Base-by-base conservation (phyloP, 2,888 invertebrate species). In the Laothoe populi region DNA sequence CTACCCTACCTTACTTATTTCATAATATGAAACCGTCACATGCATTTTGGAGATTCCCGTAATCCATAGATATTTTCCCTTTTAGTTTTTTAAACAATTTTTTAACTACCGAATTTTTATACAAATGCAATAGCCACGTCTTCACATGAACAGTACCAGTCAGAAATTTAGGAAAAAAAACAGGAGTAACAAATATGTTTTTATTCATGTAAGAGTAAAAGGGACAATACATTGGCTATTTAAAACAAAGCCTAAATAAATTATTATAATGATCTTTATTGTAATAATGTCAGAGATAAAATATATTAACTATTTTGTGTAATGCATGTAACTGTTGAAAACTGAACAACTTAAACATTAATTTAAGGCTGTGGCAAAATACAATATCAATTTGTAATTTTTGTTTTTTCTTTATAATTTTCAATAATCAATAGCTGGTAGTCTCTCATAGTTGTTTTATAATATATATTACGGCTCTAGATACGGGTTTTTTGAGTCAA, bases 1-100 rank as follows among this genome's bases (percentile, higher is more conserved):
- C 86, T 87, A 86, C 79, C 81, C 74, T 86, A 86, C 60, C 72
- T 81, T 85, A 86, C 70, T 1, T 46, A 64, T 45, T 4, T 26
- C 23, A 40, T 49, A 40, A 24, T 10, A 21, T 31, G 16, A 26
- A 61, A 49, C 49, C 40, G 42, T 53, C 19, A 24, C 42, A 61
- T 23, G 38, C 38, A 16, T 11, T 23, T 10, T 5, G 40, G 49
- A 60, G 49, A 49, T 61, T 61, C 49, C 38, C 38, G 38, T 13
- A 13, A 10, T 31, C 5, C 31, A 4, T 31, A 5, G 8, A 31
- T 5, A 2, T 1, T 31, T 31, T 31, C 8, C 8, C n/a, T n/a
- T n/a, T n/a, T n/a, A n/a, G n/a, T n/a, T n/a, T n/a, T n/a, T n/a
- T n/a, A n/a, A n/a, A n/a, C n/a, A n/a, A n/a, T n/a, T n/a, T n/a